Evolutionary conservation across 1,140 invertebrate species (phyloP), one percentile per base, ranked within the genome.

Genomic region (Anastrepha ludens): DNA sequence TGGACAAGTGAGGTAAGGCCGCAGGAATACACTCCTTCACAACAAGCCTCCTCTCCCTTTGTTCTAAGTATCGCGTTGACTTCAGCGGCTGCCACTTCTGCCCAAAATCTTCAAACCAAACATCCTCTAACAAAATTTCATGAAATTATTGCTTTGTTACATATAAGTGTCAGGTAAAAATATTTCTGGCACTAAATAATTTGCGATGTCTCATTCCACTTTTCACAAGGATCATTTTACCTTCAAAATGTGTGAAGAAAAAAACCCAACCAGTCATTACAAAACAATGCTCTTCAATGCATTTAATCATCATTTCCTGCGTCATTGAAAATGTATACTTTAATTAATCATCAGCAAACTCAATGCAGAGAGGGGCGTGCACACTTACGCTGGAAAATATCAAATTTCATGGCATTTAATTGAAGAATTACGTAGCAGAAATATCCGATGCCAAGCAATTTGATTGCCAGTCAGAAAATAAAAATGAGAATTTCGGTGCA

Each of bases 351-450:
- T 41, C 74, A 6, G 15, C 8, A 55, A 20, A 17, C 47, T 29
- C 44, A 81, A 17, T 47, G 55, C 15, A 17, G 2, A 81, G 74
- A 81, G 74, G 47, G 74, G 74, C 20, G 44, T 20, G 20, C 47
- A 55, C 20, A 47, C n/a, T 20, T 15, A n/a, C 20, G 74, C 7
- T 4, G 74, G 47, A 81, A 81, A 78, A 81, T 81, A 81, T 81
- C 74, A 81, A 81, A 81, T 81, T 81, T 81, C 74, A 81, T 81
- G 74, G 47, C 20, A 81, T 81, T 81, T 81, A 81, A 81, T 81
- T 81, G 74, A 81, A 47, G 47, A 81, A 47, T 81, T 81, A 81
- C 74, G 17, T 20, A 20, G 74, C 74, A 81, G 47, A n/a, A 55
- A 81, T 81, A 20, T 20, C 74, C 47, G 20, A n/a, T 20, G 74